phyloP scores from a whole-genome alignment of 2,113 vertebrate species.

The Gadus chalcogrammus region DNA sequence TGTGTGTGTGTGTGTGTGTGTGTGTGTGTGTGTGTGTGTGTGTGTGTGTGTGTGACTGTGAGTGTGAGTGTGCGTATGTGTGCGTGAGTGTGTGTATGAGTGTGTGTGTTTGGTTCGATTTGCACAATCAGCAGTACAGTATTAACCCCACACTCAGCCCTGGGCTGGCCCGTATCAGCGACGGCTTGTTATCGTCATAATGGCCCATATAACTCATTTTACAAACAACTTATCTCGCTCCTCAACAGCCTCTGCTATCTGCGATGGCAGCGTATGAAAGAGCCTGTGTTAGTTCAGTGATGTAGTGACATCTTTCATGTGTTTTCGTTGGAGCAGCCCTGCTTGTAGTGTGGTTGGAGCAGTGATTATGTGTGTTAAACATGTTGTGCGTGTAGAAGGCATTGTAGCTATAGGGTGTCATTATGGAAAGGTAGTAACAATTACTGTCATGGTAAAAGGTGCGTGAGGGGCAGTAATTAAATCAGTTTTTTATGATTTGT shows the following conservation, averaged over 20 bases:
- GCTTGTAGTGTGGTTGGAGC: not conserved
- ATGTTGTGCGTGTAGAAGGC: not conserved
- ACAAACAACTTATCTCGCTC: constrained; percentile 25
- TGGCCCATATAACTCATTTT: constrained; percentile 42
- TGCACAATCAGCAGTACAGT: not conserved
- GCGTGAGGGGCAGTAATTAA: too few species aligned
- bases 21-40: too few species aligned
- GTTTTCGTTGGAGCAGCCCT: not conserved
- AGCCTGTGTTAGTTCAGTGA: too few species aligned
- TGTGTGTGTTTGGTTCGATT: too few species aligned
- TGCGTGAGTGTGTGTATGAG: not conserved
- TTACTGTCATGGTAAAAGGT: too few species aligned
- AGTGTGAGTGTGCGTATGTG: not conserved
- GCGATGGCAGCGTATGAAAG: too few species aligned
- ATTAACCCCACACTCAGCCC: not conserved
- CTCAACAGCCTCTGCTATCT: too few species aligned
- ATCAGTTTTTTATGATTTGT: too few species aligned
- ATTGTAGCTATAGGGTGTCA: too few species aligned
- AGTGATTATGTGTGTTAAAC: not conserved
- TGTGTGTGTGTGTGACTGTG: not conserved
- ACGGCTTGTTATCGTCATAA: constrained; percentile 22
- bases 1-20: too few species aligned
- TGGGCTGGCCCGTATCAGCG: not conserved
- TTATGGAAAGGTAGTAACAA: too few species aligned
- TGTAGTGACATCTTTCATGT: too few species aligned